Evolutionary conservation across 2,888 invertebrate species (phyloP).

Genomic region (Sinhomidia bicolor): DNA sequence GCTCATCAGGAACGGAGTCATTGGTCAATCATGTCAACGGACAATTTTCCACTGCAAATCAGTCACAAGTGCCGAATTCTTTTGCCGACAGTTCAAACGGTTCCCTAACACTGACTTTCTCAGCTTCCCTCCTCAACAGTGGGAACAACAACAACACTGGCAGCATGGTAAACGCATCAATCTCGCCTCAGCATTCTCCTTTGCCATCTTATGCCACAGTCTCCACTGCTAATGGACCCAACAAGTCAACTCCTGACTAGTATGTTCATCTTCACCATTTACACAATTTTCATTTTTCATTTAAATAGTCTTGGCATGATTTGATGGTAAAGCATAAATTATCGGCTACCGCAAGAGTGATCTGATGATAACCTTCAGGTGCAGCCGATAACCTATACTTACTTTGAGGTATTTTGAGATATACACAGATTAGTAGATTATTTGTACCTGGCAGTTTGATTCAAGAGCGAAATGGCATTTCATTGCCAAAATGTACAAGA

Average conservation of each 20-base stretch:
- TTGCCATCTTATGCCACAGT: constrained; percentile 10
- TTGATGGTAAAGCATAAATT: no score
- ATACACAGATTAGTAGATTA: no score
- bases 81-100: constrained; percentile 16
- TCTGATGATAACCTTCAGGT: constrained; percentile 1
- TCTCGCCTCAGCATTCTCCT: constrained; percentile 46
- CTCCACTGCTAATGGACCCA: constrained; percentile 17
- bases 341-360: no score
- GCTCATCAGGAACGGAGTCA: not conserved
- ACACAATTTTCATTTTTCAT: not conserved
- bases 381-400: not conserved
- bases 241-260: constrained; percentile 52
- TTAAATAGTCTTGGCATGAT: not conserved
- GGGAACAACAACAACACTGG: constrained; percentile 2
- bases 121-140: constrained; percentile 32
- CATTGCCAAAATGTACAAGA: no score
- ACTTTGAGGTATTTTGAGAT: not conserved
- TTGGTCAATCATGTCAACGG: constrained; percentile 1
- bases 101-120: constrained; percentile 52
- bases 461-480: no score
- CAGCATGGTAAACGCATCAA: not conserved
- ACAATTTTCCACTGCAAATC: constrained; percentile 9
- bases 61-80: not conserved
- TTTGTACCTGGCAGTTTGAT: no score
- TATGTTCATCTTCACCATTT: constrained; percentile 30